Evolutionary conservation across 2,888 invertebrate genomes (phyloP).

Genomic region (Agriopis leucophaearia): DNA sequence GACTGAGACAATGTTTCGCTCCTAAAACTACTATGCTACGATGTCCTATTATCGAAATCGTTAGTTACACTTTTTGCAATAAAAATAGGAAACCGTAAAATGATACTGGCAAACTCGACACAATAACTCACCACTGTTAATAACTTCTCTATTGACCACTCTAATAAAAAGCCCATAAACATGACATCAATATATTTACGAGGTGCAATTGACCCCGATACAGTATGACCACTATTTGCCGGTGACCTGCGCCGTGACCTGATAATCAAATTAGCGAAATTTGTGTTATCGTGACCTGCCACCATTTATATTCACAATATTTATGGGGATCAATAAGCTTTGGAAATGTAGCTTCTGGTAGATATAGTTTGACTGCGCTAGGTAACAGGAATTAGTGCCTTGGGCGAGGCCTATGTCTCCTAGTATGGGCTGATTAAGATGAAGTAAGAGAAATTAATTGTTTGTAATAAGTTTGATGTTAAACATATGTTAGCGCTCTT

Average conservation of each 20-base stretch:
- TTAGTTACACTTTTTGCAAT: background rate
- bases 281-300: constrained; percentile 43
- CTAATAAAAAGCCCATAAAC: constrained; percentile 28
- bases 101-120: constrained; percentile 8
- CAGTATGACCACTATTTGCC: constrained; percentile 15
- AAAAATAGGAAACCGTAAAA: constrained; percentile 1
- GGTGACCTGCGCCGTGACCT: constrained; percentile 23
- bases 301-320: constrained; percentile 35
- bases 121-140: constrained; percentile 8
- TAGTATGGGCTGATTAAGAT: too few species aligned
- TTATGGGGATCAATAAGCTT: constrained; percentile 29
- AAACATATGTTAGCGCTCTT: too few species aligned
- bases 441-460: too few species aligned
- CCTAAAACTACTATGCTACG: too few species aligned
- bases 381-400: background rate
- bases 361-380: constrained; percentile 6
- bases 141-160: constrained; percentile 15
- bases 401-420: too few species aligned
- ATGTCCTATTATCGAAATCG: background rate
- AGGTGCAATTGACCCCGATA: constrained; percentile 17
- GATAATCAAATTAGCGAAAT: constrained; percentile 41
- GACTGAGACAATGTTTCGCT: too few species aligned
- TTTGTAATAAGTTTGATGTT: too few species aligned
- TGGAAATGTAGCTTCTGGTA: constrained; percentile 5
- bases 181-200: constrained; percentile 16